Evolutionary conservation across 2,888 invertebrate genomes (phyloP), one percentile per base, ranked within the genome.

Genomic region (Sicus ferrugineus): DNA sequence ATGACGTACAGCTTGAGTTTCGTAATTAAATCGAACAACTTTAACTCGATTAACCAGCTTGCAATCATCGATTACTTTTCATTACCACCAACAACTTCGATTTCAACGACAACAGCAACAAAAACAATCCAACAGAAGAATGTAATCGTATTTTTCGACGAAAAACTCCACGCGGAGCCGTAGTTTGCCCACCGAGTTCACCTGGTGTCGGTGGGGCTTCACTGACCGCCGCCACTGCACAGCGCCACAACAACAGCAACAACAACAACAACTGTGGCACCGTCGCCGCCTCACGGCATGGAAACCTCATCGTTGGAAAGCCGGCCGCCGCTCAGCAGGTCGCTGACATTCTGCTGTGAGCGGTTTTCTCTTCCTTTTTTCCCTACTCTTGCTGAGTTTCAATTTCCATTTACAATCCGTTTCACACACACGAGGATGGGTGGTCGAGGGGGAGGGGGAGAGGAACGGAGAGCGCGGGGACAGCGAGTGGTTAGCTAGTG

Each of bases 341-440:
- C 42, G 14, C 42, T 9, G 42, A 7, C n/a, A n/a, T n/a, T n/a
- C n/a, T n/a, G n/a, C n/a, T n/a, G n/a, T n/a, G n/a, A n/a, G n/a
- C 11, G 42, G 42, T 34, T 34, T 34, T 14, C 14, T 34, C 14
- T 34, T 34, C 9, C 42, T 34, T 14, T 34, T 34, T 34, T 34
- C 14, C 9, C 42, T 14, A 42, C 7, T 42, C 5, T 42, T 16
- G n/a, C 42, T 42, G 42, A 1, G n/a, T 42, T 42, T 42, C 16
- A 42, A 42, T 42, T 42, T 42, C n/a, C 42, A 42, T 42, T 42
- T 42, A 42, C n/a, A n/a, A n/a, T n/a, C n/a, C n/a, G n/a, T n/a
- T n/a, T 42, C n/a, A n/a, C 42, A n/a, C 14, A 42, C 14, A 42
- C 42, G 42, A 42, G n/a, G 14, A 1, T 42, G 16, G n/a, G 4